Evolutionary conservation across 2,888 invertebrate species (phyloP).

Genomic region (Prosapia bicincta): DNA sequence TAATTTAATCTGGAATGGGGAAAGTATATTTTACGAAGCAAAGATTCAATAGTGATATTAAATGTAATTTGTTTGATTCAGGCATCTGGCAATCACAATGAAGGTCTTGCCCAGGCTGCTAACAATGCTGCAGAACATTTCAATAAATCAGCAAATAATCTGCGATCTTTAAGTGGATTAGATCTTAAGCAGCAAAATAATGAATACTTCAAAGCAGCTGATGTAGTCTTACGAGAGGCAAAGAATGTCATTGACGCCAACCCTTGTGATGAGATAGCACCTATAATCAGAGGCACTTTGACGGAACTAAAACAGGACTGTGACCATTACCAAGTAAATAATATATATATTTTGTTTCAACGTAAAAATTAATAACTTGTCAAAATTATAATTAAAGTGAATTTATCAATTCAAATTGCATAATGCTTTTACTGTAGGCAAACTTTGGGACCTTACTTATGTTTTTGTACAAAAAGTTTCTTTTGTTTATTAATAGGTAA

Average conservation of each 20-base stretch:
- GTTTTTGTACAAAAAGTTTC: too few species aligned
- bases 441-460: too few species aligned
- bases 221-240: neutral
- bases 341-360: neutral
- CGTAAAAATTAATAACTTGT: too few species aligned
- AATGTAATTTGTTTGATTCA: too few species aligned
- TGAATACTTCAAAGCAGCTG: slow-evolving; percentile 14
- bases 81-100: neutral
- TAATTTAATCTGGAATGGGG: too few species aligned
- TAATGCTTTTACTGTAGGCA: too few species aligned
- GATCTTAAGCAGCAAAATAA: slow-evolving; percentile 19
- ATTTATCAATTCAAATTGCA: too few species aligned
- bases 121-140: neutral
- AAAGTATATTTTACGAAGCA: too few species aligned
- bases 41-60: too few species aligned
- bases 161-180: neutral
- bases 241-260: slow-evolving; percentile 3
- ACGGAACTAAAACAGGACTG: slow-evolving; percentile 13
- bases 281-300: slow-evolving; percentile 3
- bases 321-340: slow-evolving; percentile 19
- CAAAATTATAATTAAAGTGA: too few species aligned
- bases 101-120: neutral
- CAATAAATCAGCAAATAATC: neutral
- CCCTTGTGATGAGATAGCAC: slow-evolving; percentile 19
- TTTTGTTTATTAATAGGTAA: too few species aligned